Evolutionary conservation across 2,797 vertebrate species (phyloP), one percentile per base, ranked within the genome.

Genomic region (Macrochelys suwanniensis): DNA sequence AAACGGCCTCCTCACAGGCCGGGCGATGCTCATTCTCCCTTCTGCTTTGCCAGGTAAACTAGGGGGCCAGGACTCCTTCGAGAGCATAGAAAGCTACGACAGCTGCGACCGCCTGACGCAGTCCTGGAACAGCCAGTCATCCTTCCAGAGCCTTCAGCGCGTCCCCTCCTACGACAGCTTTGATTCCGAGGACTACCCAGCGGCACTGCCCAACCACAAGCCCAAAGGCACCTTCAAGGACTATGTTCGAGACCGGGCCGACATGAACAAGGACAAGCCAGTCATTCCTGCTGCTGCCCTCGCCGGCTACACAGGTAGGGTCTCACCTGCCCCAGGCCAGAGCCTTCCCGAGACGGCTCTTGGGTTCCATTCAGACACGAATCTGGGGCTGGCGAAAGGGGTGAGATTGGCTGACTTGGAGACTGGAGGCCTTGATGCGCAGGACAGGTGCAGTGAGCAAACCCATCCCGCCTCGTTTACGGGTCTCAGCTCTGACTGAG

Each of bases 161-260:
- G 99, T 99, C 78, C 99, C 99, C 2, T 99, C 99, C 50, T 99
- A 99, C 0, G 99, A 99, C 98, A 99, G 99, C 98, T 99, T 99
- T 5, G 99, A 99, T 98, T 99, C 99, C 0, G 99, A 99, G 97
- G 99, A 99, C 97, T 99, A 99, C 94, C 99, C 99, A 0, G 93
- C 98, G 0, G 98, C 99, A 93, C 96, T 99, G 98, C 99, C 99
- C 77, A 98, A 98, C 97, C 99, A 99, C 98, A 99, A 99, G 93
- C 99, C 99, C 97, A 99, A 99, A 98, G 99, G 99, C 98, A 99
- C 99, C 96, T 99, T 99, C 98, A 99, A 99, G 98, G 99, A 99
- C 98, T 99, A 99, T 96, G 99, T 99, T 98, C 98, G 99, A 97
- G 99, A 99, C 97, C 98, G 99, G 82, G 99, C 99, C 1, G 99